Percentiles rank a stretch among this genome's conserved stretches.
phyloP scores from a whole-genome alignment of 2,113 vertebrate species.

The Lathamus discolor region DNA sequence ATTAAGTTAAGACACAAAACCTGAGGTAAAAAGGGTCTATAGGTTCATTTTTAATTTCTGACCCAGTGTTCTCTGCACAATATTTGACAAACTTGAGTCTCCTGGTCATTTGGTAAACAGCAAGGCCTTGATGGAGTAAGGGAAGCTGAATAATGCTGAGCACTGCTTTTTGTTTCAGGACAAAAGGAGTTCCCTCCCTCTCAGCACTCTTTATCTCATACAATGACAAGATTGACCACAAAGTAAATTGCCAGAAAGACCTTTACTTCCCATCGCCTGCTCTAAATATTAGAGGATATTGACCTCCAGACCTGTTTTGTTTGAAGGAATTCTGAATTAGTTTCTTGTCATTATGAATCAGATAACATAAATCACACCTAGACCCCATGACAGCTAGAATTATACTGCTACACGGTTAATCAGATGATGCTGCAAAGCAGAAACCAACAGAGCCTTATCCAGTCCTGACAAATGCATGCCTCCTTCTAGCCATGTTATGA shows the following conservation, averaged over 20 bases:
- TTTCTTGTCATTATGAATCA: not conserved
- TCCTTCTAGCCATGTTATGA: not conserved
- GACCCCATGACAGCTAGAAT: not conserved
- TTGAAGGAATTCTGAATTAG: conserved; percentile 17
- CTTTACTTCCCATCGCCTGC: not conserved
- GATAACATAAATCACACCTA: conserved; percentile 9
- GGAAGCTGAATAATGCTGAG: not conserved
- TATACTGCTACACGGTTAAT: not conserved
- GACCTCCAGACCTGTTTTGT: not conserved
- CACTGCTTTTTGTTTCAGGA: not conserved
- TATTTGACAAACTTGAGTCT: not conserved
- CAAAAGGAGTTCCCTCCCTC: not conserved
- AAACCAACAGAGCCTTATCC: not conserved
- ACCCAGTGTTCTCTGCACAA: rapidly evolving
- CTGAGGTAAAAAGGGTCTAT: not conserved
- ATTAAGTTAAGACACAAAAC: not conserved
- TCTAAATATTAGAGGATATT: conserved; percentile 21
- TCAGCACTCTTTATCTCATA: not conserved
- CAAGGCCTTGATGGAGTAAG: not conserved
- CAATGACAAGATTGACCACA: not conserved
- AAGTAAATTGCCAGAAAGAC: conserved; percentile 9
- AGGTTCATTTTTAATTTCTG: not conserved
- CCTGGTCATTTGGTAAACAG: not conserved
- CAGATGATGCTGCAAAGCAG: not conserved
- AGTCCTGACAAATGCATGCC: not conserved